phyloP scores from a whole-genome alignment of 2,797 vertebrate genomes.

The Anguilla marmorata region DNA sequence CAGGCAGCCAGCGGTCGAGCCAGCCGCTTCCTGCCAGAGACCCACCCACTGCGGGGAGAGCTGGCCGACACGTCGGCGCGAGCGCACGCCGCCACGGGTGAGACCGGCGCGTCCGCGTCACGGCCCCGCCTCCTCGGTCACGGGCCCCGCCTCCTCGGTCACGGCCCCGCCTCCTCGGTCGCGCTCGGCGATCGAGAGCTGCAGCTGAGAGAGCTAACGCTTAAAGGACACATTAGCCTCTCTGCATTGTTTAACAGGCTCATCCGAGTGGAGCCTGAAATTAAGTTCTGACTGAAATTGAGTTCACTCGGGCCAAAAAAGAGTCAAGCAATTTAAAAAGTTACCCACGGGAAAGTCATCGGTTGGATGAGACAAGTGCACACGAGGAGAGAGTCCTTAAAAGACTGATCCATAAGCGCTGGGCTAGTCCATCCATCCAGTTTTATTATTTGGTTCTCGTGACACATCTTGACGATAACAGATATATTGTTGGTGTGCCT shows the following conservation, averaged over 20 bases:
- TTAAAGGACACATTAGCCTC: not conserved
- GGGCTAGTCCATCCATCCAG: too few species aligned
- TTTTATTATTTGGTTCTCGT: not conserved
- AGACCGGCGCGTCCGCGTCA: constrained; percentile 11
- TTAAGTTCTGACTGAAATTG: not conserved
- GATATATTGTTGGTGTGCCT: not conserved
- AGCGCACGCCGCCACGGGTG: constrained; percentile 81
- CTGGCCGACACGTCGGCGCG: constrained; percentile 82
- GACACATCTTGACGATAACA: not conserved
- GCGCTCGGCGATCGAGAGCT: not conserved
- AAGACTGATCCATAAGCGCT: not conserved
- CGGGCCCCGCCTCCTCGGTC: not conserved
- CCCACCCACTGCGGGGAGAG: constrained; percentile 80
- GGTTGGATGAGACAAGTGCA: not conserved
- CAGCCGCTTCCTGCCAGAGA: constrained; percentile 71
- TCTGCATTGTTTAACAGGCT: not conserved
- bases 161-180: not conserved
- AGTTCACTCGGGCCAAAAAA: not conserved
- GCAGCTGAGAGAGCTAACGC: not conserved
- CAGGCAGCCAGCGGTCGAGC: constrained; percentile 61
- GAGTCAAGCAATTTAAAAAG: constrained; percentile 2
- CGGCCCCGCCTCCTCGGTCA: not conserved
- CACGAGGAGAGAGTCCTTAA: not conserved
- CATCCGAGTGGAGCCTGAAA: not conserved
- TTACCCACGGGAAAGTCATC: not conserved